Base-by-base conservation (phyloP, 1,140 invertebrate genomes). In the Drosophila bocqueti region DNA sequence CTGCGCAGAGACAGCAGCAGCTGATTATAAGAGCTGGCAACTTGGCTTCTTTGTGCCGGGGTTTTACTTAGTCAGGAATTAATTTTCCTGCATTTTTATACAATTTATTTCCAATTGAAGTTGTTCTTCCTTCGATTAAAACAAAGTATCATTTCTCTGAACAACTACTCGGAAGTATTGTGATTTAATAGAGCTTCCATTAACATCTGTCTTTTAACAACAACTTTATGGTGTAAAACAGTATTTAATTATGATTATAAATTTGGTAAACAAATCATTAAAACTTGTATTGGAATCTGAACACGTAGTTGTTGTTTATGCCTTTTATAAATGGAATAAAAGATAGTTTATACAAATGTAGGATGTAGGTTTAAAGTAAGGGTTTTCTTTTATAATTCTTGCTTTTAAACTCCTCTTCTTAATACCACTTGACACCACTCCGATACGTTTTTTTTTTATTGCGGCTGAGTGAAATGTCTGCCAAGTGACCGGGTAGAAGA, bases 1-100 rank as follows among this genome's bases (percentile, higher is more conserved):
- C 69, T 73, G 69, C 67, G 69, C 67, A 73, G 67, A 73, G 66
- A 38, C 36, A 46, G 40, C 64, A 46, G 63, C 49, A 59, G 66
- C 65, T 71, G 63, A 67, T 40, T 34, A 21, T 13, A 13, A 36
- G 63, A 21, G 49, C 16, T 69, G 67, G 18, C 13, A 26, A 57
- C 16, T 55, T 55, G 64, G 64, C 31, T 57, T 40, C 21, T 57
- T 40, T 57, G 21, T 7, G 8, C 21, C 10, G 18, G 15, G 1
- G 18, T 0, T 16, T 55, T 24, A 8, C 9, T 11, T 0, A n/a
- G 49, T 16, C 21, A 16, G 15, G 5, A 16, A 26, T 11, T 10
- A 11, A 7, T 24, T 16, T 3, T 38, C 15, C 21, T 16, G 4
- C 4, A 49, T 29, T 49, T 24, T 13, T 6, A 1, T 24, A 15